A percentile compares a stretch with the other conserved stretches of the same genome.
Conservation (phyloP, 2,888 invertebrate genomes). For the Alsophila aescularia region DNA sequence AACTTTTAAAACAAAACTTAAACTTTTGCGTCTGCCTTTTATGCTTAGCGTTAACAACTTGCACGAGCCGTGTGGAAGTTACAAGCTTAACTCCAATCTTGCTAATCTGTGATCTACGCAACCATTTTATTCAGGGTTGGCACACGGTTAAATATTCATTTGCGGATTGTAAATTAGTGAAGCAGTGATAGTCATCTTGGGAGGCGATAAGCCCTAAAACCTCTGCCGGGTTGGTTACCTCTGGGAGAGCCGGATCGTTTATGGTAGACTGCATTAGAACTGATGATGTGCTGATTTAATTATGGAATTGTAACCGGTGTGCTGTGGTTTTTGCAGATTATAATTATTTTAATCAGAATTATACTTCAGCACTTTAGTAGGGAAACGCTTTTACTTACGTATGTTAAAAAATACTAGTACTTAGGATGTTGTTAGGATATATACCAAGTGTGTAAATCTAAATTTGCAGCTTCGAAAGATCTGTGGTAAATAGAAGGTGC, state of each 20-base stretch:
- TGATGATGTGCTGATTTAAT: slow-evolving; percentile 25
- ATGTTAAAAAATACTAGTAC: too few relatives aligned
- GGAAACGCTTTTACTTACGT: too few relatives aligned
- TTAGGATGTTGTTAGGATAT: too few relatives aligned
- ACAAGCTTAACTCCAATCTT: slow-evolving; percentile 19
- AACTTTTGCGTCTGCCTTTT: slow-evolving; percentile 7
- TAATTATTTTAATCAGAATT: too few relatives aligned
- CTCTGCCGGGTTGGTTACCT: slow-evolving; percentile 44
- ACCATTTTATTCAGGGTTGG: slow-evolving; percentile 16
- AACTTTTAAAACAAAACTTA: slow-evolving; percentile 4
- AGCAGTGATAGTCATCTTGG: slow-evolving; percentile 61
- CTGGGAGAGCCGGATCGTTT: slow-evolving; percentile 35
- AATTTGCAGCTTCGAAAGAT: too few relatives aligned
- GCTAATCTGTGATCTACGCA: slow-evolving; percentile 20
- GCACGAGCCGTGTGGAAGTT: slow-evolving; percentile 10
- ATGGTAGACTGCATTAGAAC: slow-evolving; percentile 33
- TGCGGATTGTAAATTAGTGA: slow-evolving; percentile 76
- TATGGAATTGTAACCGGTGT: neutral
- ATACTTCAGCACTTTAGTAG: too few relatives aligned
- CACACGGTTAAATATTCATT: slow-evolving; percentile 74
- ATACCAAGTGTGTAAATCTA: too few relatives aligned
- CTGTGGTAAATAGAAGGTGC: too few relatives aligned
- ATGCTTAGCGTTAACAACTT: slow-evolving; percentile 10
- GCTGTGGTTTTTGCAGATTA: neutral
- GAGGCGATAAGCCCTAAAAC: slow-evolving; percentile 54